A percentile compares a stretch with the other conserved stretches of the same genome.
Conservation (phyloP, 2,113 vertebrate species). For the Podilymbus podiceps region DNA sequence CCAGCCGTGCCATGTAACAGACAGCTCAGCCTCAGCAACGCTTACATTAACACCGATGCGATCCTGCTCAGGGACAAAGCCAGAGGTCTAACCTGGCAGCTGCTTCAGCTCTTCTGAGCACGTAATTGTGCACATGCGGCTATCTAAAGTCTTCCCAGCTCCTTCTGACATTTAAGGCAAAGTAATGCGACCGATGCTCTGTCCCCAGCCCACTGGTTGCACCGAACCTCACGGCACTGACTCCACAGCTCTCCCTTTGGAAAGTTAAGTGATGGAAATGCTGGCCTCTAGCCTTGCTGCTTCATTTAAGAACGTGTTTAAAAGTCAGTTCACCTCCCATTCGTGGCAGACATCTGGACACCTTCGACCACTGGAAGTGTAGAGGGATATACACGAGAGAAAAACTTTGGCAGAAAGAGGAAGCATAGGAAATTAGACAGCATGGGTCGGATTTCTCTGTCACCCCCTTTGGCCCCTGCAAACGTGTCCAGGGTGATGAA, state of each 20-base stretch:
- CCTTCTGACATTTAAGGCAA: constrained; percentile 23
- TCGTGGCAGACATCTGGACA: not conserved
- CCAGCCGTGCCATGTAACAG: not conserved
- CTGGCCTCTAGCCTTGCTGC: not conserved
- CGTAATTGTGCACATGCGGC: not conserved
- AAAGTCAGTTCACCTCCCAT: not conserved
- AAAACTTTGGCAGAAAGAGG: not conserved
- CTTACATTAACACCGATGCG: not conserved
- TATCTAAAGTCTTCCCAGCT: not conserved
- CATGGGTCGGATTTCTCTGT: not conserved
- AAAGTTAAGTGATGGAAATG: constrained; percentile 5
- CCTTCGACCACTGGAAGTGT: not conserved
- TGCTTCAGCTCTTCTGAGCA: constrained; percentile 20
- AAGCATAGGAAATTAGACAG: not conserved
- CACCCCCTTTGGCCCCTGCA: fast-evolving
- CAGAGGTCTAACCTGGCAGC: constrained; percentile 34
- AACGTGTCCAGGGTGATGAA: not conserved
- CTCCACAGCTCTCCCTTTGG: not conserved
- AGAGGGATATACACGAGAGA: not conserved
- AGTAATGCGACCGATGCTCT: not conserved
- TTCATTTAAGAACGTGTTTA: not conserved
- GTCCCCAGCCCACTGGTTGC: not conserved
- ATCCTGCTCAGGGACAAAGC: not conserved
- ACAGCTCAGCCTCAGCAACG: not conserved
- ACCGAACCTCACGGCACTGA: not conserved